Percentiles rank a stretch among this genome's conserved stretches.
Evolutionary conservation across 2,888 invertebrate genomes (phyloP).

Genomic region (Rugalucina vietnamica): DNA sequence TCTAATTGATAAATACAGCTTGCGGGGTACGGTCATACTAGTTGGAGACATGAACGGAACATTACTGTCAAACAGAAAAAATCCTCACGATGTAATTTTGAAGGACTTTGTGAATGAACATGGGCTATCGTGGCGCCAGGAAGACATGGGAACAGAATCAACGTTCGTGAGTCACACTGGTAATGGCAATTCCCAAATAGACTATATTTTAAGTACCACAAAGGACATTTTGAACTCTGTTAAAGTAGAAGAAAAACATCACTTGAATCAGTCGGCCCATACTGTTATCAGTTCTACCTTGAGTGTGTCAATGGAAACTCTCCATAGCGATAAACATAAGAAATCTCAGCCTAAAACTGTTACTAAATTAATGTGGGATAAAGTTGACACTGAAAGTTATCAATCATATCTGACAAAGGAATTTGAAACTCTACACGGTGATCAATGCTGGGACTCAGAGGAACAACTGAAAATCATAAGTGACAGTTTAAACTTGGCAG

Average conservation of each 20-base stretch:
- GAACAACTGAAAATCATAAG: background rate
- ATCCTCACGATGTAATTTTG: background rate
- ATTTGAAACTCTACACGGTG: background rate
- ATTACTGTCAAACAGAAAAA: background rate
- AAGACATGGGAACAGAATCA: background rate
- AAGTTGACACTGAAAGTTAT: background rate
- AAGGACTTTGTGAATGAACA: background rate
- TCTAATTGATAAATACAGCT: background rate
- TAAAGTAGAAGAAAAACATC: background rate
- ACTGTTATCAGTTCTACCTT: background rate
- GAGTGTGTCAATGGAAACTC: background rate
- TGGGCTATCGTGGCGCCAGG: background rate
- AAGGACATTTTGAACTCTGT: background rate
- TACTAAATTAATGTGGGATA: background rate
- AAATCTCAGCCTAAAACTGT: background rate
- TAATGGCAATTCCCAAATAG: background rate
- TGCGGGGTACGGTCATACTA: background rate
- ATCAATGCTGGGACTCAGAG: background rate
- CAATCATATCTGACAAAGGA: background rate
- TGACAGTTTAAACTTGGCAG: background rate
- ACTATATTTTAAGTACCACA: background rate
- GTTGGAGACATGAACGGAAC: background rate
- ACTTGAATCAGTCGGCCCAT: background rate
- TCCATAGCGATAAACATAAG: background rate
- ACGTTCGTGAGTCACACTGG: background rate